Evolutionary conservation across 2,113 vertebrate species (phyloP), one percentile per base, ranked within the genome.

Genomic region (Austrofundulus limnaeus): DNA sequence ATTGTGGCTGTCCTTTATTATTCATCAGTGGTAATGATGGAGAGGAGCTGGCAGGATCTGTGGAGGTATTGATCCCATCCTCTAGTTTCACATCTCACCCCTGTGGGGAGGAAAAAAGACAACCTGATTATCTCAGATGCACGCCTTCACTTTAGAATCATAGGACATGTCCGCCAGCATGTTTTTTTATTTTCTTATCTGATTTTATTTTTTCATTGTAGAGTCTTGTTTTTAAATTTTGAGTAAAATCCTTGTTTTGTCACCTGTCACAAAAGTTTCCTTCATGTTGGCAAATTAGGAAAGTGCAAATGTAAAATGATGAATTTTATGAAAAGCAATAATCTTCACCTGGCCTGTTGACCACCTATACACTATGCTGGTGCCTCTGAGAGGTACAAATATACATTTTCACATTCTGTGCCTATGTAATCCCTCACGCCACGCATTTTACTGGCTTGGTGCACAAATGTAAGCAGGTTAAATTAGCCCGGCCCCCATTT

Each of bases 401-500:
- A 34, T 68, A 78, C 23, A 31, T 10, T 67, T 57, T 70, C 21
- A 8, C 31, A 69, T 31, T 66, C 45, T 48, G 0, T 70, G 21
- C 42, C 51, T 69, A 14, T 65, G 68, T 64, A 51, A 63, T 70
- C 56, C 64, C 53, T 67, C 61, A 67, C 59, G 53, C 37, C 52
- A 75, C 81, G 60, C 85, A 91, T 93, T 94, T 94, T 94, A 90
- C 75, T 88, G 79, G 89, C 67, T 66, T 70, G 48, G 57, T 88
- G 76, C 78, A 72, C 85, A 83, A 90, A 94, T 88, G 91, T 93
- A 92, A 81, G 87, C 88, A 90, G 87, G 86, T 90, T 91, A 94
- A 95, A 96, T 94, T 90, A 94, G 94, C 86, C 90, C 91, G 66
- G 90, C 90, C 92, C 80, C 70, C 91, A n/a, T 94, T 93, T 87